Evolutionary conservation across 1,140 invertebrate genomes (phyloP), one percentile per base, ranked within the genome.

Genomic region (Bombus waltoni): DNA sequence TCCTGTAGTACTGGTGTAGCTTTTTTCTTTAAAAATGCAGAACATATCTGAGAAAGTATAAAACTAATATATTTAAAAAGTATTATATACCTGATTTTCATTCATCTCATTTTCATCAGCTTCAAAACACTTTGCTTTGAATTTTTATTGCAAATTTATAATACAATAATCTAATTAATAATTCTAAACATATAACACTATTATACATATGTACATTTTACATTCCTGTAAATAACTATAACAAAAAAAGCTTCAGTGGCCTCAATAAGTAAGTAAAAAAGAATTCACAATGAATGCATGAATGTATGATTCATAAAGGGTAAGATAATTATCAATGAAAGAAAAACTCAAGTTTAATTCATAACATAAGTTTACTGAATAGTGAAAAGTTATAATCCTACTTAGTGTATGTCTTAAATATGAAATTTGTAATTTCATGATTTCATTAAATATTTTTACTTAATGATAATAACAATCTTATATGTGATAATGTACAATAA

Each of bases 251-350:
- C 28, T 73, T 44, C 0, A 62, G 71, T 81, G 71, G 80, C 80
- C 80, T 82, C 80, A 82, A 82, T 82, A 82, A 82, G 35, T 62
- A 44, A 62, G 22, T 28, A 35, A 44, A 22, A 44, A 44, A 38
- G 44, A 62, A 11, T 28, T 35, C 9, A 32, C 10, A 70, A n/a
- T 38, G 22, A 74, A 25, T 28, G 2, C 9, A 44, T 22, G n/a
- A 22, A 74, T 42, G 9, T 13, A 62, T 28, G 32, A 81, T 32
- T 42, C 11, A 11, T 72, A 22, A 35, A 59, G 15, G 18, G 6
- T 13, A 73, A 13, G 1, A 44, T 11, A 73, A 42, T 71, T n/a
- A 73, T 42, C 42, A n/a, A 40, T 62, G 9, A 42, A 65, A 40
- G 15, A 47, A 77, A 38, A 47, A 38, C 9, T 6, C 40, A 73